phyloP scores from a whole-genome alignment of 2,888 invertebrate genomes.

The Lasioglossum morio region DNA sequence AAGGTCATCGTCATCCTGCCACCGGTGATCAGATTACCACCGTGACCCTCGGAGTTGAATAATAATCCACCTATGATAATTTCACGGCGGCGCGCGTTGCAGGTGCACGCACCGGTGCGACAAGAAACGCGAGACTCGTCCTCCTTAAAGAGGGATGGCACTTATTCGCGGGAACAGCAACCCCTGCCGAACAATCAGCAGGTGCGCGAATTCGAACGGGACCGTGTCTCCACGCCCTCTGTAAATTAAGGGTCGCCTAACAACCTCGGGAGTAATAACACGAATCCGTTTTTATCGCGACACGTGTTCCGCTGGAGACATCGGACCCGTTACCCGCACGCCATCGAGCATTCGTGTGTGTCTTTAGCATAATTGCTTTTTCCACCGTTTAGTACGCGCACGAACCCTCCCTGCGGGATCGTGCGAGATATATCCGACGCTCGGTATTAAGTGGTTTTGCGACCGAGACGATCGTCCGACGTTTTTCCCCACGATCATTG shows the following conservation, averaged over 20 bases:
- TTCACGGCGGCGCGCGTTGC: slow-evolving; percentile 22
- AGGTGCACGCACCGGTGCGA: slow-evolving; percentile 27
- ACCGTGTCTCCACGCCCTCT: not conserved
- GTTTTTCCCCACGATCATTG: too few species aligned
- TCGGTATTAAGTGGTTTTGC: not conserved
- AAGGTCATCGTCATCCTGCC: slow-evolving; percentile 24
- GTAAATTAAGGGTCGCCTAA: slow-evolving; percentile 36
- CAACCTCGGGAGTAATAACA: slow-evolving; percentile 29
- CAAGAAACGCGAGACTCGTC: not conserved
- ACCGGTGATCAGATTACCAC: slow-evolving; percentile 19
- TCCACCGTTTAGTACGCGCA: not conserved
- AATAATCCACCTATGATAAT: slow-evolving; percentile 53
- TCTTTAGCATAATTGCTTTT: not conserved
- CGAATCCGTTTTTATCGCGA: slow-evolving; percentile 18
- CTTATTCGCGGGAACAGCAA: slow-evolving; percentile 26
- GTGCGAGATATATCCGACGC: not conserved
- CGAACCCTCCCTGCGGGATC: not conserved
- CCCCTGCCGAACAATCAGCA: slow-evolving; percentile 34
- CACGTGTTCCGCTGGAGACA: slow-evolving; percentile 3
- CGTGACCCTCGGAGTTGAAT: slow-evolving; percentile 37
- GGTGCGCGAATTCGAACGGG: slow-evolving; percentile 13
- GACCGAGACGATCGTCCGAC: not conserved
- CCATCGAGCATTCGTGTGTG: not conserved
- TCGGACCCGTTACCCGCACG: not conserved
- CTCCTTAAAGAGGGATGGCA: slow-evolving; percentile 31